Conservation (phyloP, 2,797 vertebrate species). For the Clarias fuscus region DNA sequence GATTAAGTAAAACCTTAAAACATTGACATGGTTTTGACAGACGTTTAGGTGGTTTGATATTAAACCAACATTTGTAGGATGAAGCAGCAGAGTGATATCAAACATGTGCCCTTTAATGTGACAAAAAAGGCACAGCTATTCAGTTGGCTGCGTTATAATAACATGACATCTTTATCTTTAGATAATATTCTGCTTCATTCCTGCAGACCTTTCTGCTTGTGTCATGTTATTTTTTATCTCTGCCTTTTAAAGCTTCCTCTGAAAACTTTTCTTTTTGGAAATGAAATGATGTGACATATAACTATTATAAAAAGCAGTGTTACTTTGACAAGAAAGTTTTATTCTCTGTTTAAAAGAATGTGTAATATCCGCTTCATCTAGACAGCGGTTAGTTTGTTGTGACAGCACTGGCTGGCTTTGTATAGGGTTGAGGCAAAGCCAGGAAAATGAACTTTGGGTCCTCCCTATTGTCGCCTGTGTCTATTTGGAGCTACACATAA, state of each 20-base stretch:
- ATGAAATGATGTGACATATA: background rate
- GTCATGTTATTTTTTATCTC: slow-evolving; percentile 24
- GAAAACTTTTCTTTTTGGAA: background rate
- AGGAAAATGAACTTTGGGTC: slow-evolving; percentile 70
- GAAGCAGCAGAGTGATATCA: slow-evolving; percentile 33
- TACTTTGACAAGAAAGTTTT: background rate
- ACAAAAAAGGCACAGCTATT: slow-evolving; percentile 20
- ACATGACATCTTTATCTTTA: slow-evolving; percentile 7
- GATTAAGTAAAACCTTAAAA: background rate
- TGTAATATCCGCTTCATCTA: slow-evolving; percentile 1
- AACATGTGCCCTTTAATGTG: slow-evolving; percentile 18
- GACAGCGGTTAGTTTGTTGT: slow-evolving; percentile 30
- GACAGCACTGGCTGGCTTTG: slow-evolving; percentile 16
- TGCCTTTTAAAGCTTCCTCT: background rate
- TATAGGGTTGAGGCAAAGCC: slow-evolving; percentile 45
- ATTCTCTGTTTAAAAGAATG: background rate
- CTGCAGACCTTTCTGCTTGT: background rate
- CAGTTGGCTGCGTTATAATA: slow-evolving; percentile 13
- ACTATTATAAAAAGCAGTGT: background rate
- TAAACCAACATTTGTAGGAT: background rate
- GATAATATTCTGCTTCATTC: slow-evolving; percentile 13
- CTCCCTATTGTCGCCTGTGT: slow-evolving; percentile 69
- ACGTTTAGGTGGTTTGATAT: background rate
- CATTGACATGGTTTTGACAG: background rate
- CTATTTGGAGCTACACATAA: slow-evolving; percentile 81